Conservation (phyloP, 2,797 vertebrate genomes). For the Gambusia yucatana region DNA sequence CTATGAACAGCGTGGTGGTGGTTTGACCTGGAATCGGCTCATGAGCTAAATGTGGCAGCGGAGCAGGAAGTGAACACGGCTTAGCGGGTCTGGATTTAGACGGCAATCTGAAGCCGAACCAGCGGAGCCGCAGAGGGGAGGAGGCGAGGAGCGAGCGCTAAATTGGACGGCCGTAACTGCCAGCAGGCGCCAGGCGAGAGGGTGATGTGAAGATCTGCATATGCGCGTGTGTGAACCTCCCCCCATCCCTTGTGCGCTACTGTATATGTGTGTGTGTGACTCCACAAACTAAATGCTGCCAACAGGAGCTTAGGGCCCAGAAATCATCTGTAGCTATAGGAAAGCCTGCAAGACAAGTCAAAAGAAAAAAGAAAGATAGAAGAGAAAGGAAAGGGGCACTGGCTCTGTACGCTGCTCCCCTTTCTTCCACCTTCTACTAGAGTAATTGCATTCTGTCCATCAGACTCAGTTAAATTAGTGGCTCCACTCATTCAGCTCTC, state of each 20-base stretch:
- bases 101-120: conserved; percentile 55
- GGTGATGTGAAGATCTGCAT: conserved; percentile 50
- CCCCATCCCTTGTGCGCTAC: conserved; percentile 10
- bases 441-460: conserved; percentile 75
- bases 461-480: conserved; percentile 74
- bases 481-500: conserved; percentile 61
- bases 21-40: conserved; percentile 64
- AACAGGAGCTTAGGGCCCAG: conserved; percentile 71
- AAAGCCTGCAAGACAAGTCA: conserved; percentile 55
- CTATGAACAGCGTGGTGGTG: conserved; percentile 33
- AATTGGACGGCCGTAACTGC: conserved; percentile 68
- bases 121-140: conserved; percentile 41
- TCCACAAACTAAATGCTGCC: conserved; percentile 65
- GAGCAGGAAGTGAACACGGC: conserved; percentile 59
- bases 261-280: conserved; percentile 18
- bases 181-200: conserved; percentile 44
- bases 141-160: conserved; percentile 38
- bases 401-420: conserved; percentile 11
- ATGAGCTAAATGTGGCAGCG: conserved; percentile 64
- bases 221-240: conserved; percentile 26
- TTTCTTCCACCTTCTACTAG: conserved; percentile 51
- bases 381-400: conserved; percentile 1
- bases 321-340: conserved; percentile 72
- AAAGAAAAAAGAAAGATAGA: conserved; percentile 24
- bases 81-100: conserved; percentile 69